Conservation (phyloP, 2,797 vertebrate species). For the Macropodus opercularis region DNA sequence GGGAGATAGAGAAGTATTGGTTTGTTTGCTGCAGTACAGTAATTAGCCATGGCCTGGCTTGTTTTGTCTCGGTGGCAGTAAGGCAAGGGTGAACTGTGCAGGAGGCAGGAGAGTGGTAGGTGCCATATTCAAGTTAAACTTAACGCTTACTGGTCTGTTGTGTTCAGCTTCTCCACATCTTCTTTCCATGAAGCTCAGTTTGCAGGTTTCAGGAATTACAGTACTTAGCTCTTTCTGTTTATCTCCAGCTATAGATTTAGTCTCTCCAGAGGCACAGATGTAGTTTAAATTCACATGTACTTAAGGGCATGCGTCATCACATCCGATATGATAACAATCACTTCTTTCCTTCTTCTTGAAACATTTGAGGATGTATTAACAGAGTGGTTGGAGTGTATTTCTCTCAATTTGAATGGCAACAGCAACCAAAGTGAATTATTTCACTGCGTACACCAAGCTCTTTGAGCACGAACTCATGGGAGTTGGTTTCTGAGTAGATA, state of each 20-base stretch:
- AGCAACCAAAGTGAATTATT: constrained; percentile 46
- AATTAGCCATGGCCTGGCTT: constrained; percentile 68
- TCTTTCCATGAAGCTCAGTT: constrained; percentile 27
- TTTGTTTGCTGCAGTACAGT: constrained; percentile 67
- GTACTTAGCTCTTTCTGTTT: constrained; percentile 34
- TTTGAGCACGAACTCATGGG: constrained; percentile 53
- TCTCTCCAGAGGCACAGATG: constrained; percentile 37
- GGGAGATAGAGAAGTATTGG: constrained; percentile 65
- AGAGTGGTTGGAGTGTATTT: constrained; percentile 12
- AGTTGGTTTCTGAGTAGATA: constrained; percentile 60
- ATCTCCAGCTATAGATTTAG: constrained; percentile 39
- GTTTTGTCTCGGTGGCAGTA: constrained; percentile 55
- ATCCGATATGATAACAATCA: constrained; percentile 12
- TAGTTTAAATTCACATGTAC: constrained; percentile 37
- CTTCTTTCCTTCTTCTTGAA: no score
- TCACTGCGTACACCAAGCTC: constrained; percentile 44
- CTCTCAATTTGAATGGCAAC: constrained; percentile 45
- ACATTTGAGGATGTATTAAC: constrained; percentile 27
- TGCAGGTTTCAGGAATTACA: constrained; percentile 32
- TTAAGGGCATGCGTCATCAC: constrained; percentile 3
- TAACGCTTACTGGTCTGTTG: constrained; percentile 22
- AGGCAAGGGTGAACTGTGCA: constrained; percentile 31
- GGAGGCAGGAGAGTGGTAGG: constrained; percentile 24
- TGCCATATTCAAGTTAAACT: constrained; percentile 42
- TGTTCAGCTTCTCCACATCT: constrained; percentile 17